These are phyloP conservation scores for Troglohyphantes excavatus DNA, from an alignment of 2,888 invertebrate species.

Conservation along the genomic window DNA sequence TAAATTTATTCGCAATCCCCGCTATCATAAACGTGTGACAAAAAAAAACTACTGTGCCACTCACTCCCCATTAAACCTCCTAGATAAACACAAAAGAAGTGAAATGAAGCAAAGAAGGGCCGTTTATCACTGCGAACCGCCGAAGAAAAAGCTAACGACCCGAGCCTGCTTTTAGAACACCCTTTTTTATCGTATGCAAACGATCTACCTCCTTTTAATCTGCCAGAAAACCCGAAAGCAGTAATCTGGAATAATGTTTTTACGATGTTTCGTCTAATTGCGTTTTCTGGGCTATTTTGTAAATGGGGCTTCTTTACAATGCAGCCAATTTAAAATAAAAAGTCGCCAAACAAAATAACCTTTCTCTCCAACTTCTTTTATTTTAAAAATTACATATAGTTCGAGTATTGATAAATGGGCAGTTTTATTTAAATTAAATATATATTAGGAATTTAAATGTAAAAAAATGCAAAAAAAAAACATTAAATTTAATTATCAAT, in stretches of 20 bases:
- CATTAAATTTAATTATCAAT: too few relatives aligned
- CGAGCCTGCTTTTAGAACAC: not conserved
- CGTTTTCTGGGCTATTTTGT: conserved; percentile 7
- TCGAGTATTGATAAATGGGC: too few relatives aligned
- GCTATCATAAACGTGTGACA: not conserved
- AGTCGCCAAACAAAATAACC: too few relatives aligned
- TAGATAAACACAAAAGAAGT: conserved; percentile 41
- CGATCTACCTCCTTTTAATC: conserved; percentile 14
- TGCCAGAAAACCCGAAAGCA: conserved; percentile 3
- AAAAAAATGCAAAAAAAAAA: too few relatives aligned
- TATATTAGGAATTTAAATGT: too few relatives aligned
- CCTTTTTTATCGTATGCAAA: conserved; percentile 32
- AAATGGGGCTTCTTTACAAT: conserved; percentile 30
- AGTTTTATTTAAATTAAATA: too few relatives aligned
- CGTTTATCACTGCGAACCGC: conserved; percentile 51
- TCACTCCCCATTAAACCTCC: conserved; percentile 23
- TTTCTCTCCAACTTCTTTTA: too few relatives aligned
- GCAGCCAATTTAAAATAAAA: too few relatives aligned
- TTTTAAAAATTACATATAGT: too few relatives aligned
- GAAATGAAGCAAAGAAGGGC: conserved; percentile 9
- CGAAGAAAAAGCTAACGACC: conserved; percentile 59
- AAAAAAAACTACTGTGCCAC: not conserved
- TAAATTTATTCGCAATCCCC: not conserved
- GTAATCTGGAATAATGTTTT: conserved; percentile 66
- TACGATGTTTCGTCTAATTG: conserved; percentile 59